Evolutionary conservation across 1,140 invertebrate genomes (phyloP).

Genomic region (Gerris buenoi): DNA sequence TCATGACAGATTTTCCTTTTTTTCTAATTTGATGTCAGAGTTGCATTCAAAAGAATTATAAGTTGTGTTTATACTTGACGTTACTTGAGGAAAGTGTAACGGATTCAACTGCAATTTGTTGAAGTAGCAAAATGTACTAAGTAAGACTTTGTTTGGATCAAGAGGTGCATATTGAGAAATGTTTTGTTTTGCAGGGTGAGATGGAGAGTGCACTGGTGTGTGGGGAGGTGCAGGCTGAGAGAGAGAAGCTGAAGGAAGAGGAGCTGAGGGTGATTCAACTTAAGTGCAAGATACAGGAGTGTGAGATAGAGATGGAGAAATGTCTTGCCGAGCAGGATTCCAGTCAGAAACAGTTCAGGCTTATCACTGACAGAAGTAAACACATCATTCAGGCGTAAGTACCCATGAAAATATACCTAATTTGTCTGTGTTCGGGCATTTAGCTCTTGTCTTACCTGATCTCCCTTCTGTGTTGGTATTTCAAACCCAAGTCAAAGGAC

Average conservation of each 20-base stretch:
- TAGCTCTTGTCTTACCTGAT: too few species aligned
- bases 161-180: neutral
- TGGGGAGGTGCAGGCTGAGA: constrained; percentile 63
- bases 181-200: constrained; percentile 46
- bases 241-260: constrained; percentile 48
- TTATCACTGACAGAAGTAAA: constrained; percentile 18
- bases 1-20: too few species aligned
- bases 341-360: constrained; percentile 30
- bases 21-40: too few species aligned
- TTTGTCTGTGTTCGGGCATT: too few species aligned
- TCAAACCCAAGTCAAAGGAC: too few species aligned
- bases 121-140: neutral
- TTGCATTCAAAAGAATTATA: neutral
- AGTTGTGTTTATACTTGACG: neutral
- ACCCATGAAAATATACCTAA: too few species aligned
- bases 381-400: constrained; percentile 19
- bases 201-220: constrained; percentile 66
- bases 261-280: constrained; percentile 50
- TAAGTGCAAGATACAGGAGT: constrained; percentile 40
- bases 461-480: too few species aligned
- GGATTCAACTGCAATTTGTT: neutral
- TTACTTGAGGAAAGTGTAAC: neutral
- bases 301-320: constrained; percentile 37
- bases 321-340: constrained; percentile 31
- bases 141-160: neutral